Evolutionary conservation across 92 coral and sea anemone genomes (phyloP).

Genomic region (Meandrina meandrites): DNA sequence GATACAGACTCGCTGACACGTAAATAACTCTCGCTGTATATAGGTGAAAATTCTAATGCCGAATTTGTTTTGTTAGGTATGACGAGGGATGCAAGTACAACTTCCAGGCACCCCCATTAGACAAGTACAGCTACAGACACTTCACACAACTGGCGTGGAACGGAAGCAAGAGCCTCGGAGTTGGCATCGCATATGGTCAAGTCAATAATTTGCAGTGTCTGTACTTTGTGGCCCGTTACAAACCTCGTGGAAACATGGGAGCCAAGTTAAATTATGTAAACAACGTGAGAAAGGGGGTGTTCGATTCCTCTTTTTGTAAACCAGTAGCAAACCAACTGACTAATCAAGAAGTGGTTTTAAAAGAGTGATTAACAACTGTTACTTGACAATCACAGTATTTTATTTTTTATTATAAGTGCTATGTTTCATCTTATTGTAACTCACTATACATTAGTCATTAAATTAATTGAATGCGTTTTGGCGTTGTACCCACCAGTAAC

Average conservation of each 20-base stretch:
- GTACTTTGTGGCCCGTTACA: conserved; percentile 80
- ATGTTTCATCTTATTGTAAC: background rate
- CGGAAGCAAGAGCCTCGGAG: conserved; percentile 68
- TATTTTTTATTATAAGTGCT: background rate
- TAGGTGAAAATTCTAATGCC: too few species aligned
- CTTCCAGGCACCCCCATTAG: conserved; percentile 51
- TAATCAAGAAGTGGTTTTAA: conserved; percentile 4
- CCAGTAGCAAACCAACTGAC: background rate
- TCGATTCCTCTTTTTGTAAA: conserved; percentile 20
- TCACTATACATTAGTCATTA: too few species aligned
- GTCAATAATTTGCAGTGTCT: conserved; percentile 58
- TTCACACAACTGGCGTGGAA: conserved; percentile 88
- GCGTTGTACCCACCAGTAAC: too few species aligned
- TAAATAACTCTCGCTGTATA: too few species aligned
- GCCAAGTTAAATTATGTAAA: background rate
- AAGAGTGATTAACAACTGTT: background rate
- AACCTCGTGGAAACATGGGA: conserved; percentile 69
- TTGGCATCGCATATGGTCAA: conserved; percentile 68
- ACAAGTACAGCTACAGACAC: conserved; percentile 69
- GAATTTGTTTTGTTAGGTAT: conserved; percentile 58
- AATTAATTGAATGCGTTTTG: too few species aligned
- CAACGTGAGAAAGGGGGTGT: conserved; percentile 24
- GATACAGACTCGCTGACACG: too few species aligned
- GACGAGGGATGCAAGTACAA: conserved; percentile 82
- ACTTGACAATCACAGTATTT: background rate